Conservation (phyloP, 2,888 invertebrate species). For the Rosalia funebris region DNA sequence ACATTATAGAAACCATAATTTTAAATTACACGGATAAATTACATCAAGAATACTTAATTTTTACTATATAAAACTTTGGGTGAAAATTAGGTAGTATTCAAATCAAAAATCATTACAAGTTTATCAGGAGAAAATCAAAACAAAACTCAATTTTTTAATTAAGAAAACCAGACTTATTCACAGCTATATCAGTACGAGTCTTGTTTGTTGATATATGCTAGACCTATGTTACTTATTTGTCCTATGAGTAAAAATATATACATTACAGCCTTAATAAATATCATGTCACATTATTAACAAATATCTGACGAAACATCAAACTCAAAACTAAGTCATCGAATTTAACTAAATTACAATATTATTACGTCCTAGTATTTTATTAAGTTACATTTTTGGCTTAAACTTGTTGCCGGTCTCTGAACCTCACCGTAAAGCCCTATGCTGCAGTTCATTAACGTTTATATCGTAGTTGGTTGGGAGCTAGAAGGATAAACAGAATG, state of each 20-base stretch:
- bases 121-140: no score
- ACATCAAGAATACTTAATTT: no score
- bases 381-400: not conserved
- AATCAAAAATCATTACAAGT: no score
- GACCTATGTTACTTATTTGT: no score
- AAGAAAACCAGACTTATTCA: no score
- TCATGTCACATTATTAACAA: not conserved
- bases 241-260: not conserved
- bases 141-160: no score
- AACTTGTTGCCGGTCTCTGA: not conserved
- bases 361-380: not conserved
- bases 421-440: conserved; percentile 5
- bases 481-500: conserved; percentile 29
- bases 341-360: not conserved
- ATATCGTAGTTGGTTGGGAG: conserved; percentile 32
- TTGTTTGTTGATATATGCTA: no score
- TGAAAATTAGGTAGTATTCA: no score
- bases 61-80: no score
- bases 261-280: not conserved
- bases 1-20: no score
- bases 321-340: not conserved
- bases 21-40: no score
- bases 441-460: conserved; percentile 11
- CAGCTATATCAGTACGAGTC: no score
- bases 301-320: not conserved